Conservation (phyloP, 2,113 vertebrate genomes). For the Eclectus roratus region DNA sequence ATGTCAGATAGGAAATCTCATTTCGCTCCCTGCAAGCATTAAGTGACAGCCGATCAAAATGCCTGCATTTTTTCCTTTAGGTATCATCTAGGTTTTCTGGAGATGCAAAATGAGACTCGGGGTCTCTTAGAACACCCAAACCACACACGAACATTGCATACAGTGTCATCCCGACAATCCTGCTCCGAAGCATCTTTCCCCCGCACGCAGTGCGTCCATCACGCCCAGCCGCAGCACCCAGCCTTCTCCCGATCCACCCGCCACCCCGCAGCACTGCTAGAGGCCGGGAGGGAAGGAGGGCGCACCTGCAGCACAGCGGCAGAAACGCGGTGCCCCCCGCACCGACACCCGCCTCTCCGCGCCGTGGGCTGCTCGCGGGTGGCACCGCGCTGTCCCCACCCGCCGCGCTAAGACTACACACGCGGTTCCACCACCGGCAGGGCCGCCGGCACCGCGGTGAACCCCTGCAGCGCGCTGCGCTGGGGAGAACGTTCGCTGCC, state of each 20-base stretch:
- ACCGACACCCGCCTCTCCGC: not conserved
- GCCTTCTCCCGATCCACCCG: not conserved
- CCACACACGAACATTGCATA: rapidly evolving
- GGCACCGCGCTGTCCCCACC: not conserved
- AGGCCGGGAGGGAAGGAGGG: not conserved
- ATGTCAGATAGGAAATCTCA: not conserved
- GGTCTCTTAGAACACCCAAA: not conserved
- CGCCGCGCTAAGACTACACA: not conserved
- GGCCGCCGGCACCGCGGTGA: not conserved
- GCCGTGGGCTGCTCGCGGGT: not conserved
- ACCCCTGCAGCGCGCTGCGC: not conserved
- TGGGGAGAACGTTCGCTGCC: not conserved
- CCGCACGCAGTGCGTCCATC: not conserved
- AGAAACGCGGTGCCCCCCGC: not conserved
- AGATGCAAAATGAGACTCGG: not conserved
- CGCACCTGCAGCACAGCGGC: not conserved
- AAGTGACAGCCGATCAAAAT: not conserved
- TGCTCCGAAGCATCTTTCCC: not conserved
- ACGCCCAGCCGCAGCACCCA: not conserved
- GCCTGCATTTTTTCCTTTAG: not conserved
- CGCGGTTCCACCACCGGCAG: not conserved
- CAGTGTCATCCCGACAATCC: not conserved
- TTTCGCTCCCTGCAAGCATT: not conserved
- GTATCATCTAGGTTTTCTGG: not conserved
- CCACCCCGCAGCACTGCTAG: not conserved